These are phyloP conservation scores for Drosophila fulvimacula DNA, from an alignment of 2,888 invertebrate species.

Conservation along the genomic window DNA sequence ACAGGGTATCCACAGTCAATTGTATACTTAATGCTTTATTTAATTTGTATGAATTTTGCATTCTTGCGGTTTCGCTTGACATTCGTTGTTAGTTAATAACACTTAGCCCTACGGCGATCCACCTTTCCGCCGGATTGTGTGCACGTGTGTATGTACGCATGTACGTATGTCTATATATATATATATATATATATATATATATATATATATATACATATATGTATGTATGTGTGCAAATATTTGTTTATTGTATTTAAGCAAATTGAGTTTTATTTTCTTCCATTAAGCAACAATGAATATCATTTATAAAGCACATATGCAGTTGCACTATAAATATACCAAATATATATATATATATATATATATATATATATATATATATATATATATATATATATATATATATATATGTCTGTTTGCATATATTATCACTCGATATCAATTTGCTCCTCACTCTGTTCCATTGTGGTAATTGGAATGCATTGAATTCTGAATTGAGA, in stretches of 20 bases:
- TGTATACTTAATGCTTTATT: background rate
- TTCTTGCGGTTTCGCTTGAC: constrained; percentile 9
- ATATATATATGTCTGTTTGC: background rate
- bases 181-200: background rate
- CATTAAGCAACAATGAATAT: constrained; percentile 37
- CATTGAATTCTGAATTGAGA: constrained; percentile 54
- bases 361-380: background rate
- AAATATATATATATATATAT: background rate
- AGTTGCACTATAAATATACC: background rate
- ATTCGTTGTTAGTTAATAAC: background rate
- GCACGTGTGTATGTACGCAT: background rate
- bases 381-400: background rate
- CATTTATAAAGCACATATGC: constrained; percentile 21
- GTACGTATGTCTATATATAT: too few relatives aligned
- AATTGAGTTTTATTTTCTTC: background rate
- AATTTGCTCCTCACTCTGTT: constrained; percentile 56
- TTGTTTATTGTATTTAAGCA: background rate
- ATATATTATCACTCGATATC: constrained; percentile 48
- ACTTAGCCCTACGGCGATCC: background rate
- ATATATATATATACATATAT: too few relatives aligned
- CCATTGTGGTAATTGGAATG: constrained; percentile 59
- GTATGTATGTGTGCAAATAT: too few relatives aligned
- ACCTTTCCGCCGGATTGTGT: background rate
- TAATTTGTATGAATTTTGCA: constrained; percentile 6
- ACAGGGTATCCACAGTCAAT: background rate